Evolutionary conservation across 2,113 vertebrate genomes (phyloP).

Genomic region (Cercocebus atys): DNA sequence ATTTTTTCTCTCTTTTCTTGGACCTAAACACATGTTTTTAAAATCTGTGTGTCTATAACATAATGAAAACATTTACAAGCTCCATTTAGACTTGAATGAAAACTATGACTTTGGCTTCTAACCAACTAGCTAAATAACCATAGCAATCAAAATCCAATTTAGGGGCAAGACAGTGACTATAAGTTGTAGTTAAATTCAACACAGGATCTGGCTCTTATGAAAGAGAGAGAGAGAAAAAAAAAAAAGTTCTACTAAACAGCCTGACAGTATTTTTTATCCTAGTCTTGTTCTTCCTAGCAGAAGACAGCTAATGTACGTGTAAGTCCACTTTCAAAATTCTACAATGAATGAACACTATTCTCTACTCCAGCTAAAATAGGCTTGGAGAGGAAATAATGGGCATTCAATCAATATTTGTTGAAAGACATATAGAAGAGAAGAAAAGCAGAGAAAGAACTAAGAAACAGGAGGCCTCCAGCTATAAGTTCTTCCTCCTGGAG

Average conservation of each 20-base stretch:
- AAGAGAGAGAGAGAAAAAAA: fast-evolving
- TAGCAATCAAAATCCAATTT: slow-evolving; percentile 35
- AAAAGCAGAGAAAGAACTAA: too few species aligned
- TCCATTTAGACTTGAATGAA: slow-evolving; percentile 23
- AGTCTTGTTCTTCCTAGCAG: neutral
- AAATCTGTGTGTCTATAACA: slow-evolving; percentile 19
- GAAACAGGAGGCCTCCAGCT: neutral
- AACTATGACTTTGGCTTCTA: slow-evolving; percentile 24
- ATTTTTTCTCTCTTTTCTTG: slow-evolving; percentile 4
- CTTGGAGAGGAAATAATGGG: neutral
- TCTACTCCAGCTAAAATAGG: neutral
- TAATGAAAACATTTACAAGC: slow-evolving; percentile 46
- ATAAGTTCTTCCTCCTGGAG: neutral
- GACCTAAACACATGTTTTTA: slow-evolving; percentile 25
- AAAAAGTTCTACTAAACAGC: neutral
- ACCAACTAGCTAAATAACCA: neutral
- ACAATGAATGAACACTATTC: neutral
- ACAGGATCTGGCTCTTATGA: neutral
- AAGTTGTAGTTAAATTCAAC: neutral
- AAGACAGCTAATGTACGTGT: neutral
- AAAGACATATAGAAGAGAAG: too few species aligned
- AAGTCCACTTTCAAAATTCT: neutral
- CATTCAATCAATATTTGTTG: neutral
- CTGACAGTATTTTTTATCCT: neutral
- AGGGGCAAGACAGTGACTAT: neutral